phyloP scores from a whole-genome alignment of 2,888 invertebrate species.

The Heliconius aoede region DNA sequence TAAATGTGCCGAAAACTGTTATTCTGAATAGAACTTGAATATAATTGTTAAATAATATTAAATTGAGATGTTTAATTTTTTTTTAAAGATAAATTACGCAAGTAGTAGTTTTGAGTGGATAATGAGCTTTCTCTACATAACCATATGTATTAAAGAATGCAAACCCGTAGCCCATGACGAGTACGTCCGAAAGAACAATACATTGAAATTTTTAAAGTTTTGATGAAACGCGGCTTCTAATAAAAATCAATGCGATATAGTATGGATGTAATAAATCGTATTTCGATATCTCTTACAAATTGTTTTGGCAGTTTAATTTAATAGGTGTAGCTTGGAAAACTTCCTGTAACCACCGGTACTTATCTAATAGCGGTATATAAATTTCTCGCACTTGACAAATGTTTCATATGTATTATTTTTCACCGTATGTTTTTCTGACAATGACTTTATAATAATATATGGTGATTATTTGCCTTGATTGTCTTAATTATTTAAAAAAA shows the following conservation, averaged over 20 bases:
- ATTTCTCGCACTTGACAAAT: constrained; percentile 20
- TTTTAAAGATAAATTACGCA: constrained; percentile 56
- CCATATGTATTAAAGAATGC: constrained; percentile 63
- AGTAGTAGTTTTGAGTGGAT: constrained; percentile 57
- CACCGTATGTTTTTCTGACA: not conserved
- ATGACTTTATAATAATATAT: not conserved
- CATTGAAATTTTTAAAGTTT: constrained; percentile 16
- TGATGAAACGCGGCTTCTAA: constrained; percentile 16
- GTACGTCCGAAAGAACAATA: constrained; percentile 59
- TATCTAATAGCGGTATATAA: constrained; percentile 24
- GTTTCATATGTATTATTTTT: not conserved
- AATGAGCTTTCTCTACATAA: constrained; percentile 71
- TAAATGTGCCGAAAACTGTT: not conserved
- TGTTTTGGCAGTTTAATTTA: constrained; percentile 24
- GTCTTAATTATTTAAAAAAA: too few species aligned
- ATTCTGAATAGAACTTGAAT: not conserved
- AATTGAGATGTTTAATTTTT: not conserved
- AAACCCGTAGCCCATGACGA: constrained; percentile 70
- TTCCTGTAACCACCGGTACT: constrained; percentile 24
- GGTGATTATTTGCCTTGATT: too few species aligned
- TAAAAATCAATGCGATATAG: constrained; percentile 3
- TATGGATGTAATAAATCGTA: constrained; percentile 7
- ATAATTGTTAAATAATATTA: not conserved
- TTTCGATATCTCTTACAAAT: constrained; percentile 11
- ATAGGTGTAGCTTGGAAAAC: constrained; percentile 25